These are phyloP conservation scores for Meloidogyne chitwoodi DNA, from an alignment of 1,140 invertebrate species.

Conservation along the genomic window DNA sequence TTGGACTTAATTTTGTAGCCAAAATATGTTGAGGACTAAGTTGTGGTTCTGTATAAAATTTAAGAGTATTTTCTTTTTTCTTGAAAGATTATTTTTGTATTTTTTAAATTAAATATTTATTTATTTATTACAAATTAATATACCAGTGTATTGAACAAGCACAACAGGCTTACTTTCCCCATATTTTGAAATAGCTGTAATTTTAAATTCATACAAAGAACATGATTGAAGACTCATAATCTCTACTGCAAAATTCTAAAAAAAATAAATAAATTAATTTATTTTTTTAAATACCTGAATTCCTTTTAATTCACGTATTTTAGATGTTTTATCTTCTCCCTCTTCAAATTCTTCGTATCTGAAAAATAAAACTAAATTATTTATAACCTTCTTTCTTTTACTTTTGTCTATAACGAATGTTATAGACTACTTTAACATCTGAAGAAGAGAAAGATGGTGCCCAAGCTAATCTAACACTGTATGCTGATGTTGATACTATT, in stretches of 20 bases:
- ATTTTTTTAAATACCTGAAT: constrained; percentile 33
- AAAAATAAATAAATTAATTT: constrained; percentile 10
- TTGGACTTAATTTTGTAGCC: constrained; percentile 53
- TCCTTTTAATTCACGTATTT: constrained; percentile 52
- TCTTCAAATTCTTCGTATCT: constrained; percentile 33
- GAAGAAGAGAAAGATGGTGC: constrained; percentile 55
- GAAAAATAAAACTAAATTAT: too few relatives aligned
- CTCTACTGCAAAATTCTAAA: constrained; percentile 37
- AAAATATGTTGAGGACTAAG: constrained; percentile 59
- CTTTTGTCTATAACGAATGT: constrained; percentile 57
- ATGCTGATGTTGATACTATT: constrained; percentile 56
- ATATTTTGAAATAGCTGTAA: constrained; percentile 56
- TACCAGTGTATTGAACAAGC: constrained; percentile 57
- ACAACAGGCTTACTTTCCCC: constrained; percentile 57
- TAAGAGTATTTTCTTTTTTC: background rate
- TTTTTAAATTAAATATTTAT: too few relatives aligned
- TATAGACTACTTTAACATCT: constrained; percentile 55
- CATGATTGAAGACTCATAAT: constrained; percentile 59
- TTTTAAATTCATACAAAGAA: constrained; percentile 58
- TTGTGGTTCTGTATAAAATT: constrained; percentile 49
- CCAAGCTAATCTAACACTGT: constrained; percentile 57
- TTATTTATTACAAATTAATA: too few relatives aligned
- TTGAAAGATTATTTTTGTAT: too few relatives aligned
- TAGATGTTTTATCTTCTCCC: constrained; percentile 22
- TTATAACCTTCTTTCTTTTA: too few relatives aligned